These are phyloP conservation scores for Drosophila flavopinicola DNA, from an alignment of 2,888 invertebrate species.

Conservation along the genomic window DNA sequence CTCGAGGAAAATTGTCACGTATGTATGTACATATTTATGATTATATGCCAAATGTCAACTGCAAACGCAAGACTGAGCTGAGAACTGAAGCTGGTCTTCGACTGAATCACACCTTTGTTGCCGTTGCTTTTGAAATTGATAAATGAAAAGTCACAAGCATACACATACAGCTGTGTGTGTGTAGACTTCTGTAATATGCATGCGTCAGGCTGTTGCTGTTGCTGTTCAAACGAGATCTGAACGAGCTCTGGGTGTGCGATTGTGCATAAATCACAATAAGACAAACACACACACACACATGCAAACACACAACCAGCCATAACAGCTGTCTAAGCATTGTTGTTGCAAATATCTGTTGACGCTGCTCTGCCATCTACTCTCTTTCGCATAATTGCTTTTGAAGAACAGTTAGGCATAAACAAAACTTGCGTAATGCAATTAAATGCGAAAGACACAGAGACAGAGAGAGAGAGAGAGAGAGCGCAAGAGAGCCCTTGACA, in stretches of 20 bases:
- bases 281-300: slow-evolving; percentile 11
- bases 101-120: slow-evolving; percentile 62
- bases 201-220: slow-evolving; percentile 43
- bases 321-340: slow-evolving; percentile 1
- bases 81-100: slow-evolving; percentile 8
- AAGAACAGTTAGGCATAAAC: slow-evolving; percentile 38
- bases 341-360: slow-evolving; percentile 13
- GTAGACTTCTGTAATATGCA: slow-evolving; percentile 26
- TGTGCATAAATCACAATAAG: slow-evolving; percentile 49
- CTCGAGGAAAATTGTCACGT: slow-evolving; percentile 32
- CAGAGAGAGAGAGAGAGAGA: slow-evolving; percentile 23
- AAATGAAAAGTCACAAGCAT: slow-evolving; percentile 49
- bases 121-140: slow-evolving; percentile 54
- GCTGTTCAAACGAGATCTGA: slow-evolving; percentile 19
- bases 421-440: slow-evolving; percentile 70
- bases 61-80: slow-evolving; percentile 22
- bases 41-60: slow-evolving; percentile 29
- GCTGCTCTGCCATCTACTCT: slow-evolving; percentile 9
- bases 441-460: slow-evolving; percentile 14
- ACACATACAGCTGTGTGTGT: slow-evolving; percentile 1
- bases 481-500: slow-evolving; percentile 60
- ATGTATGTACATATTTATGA: background rate
- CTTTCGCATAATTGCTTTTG: slow-evolving; percentile 31
- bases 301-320: slow-evolving; percentile 2
- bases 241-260: slow-evolving; percentile 34